Percentiles rank a stretch among this genome's conserved stretches.
These are phyloP conservation scores for Pherbina coryleti DNA, from an alignment of 2,888 invertebrate species.

Conservation along the genomic window DNA sequence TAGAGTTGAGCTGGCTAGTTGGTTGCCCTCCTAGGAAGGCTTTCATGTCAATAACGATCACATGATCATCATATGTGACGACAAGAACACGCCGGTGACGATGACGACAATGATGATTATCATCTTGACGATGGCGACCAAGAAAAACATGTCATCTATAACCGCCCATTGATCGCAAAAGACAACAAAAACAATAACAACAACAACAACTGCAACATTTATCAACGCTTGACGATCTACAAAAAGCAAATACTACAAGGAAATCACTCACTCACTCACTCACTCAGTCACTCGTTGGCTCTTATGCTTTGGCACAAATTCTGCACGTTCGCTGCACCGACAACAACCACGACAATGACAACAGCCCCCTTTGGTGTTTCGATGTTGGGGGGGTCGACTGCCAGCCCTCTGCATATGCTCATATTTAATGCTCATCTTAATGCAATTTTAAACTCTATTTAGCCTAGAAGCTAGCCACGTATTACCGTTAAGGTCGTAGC, in stretches of 20 bases:
- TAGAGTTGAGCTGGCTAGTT: background rate
- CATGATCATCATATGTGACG: slow-evolving; percentile 32
- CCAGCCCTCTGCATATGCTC: background rate
- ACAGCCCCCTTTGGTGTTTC: slow-evolving; percentile 30
- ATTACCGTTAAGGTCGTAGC: slow-evolving; percentile 63
- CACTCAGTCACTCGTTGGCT: background rate
- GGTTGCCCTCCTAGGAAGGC: slow-evolving; percentile 14
- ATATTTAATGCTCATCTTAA: slow-evolving; percentile 13
- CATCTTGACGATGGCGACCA: slow-evolving; percentile 1
- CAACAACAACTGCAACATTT: slow-evolving; percentile 50
- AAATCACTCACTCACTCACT: slow-evolving; percentile 24
- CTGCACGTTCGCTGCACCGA: slow-evolving; percentile 20
- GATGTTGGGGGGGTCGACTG: slow-evolving; percentile 9
- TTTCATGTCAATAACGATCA: slow-evolving; percentile 30
- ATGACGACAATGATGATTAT: slow-evolving; percentile 7
- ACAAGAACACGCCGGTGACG: background rate
- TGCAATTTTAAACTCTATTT: slow-evolving; percentile 43
- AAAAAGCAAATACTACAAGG: slow-evolving; percentile 47
- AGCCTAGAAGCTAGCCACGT: slow-evolving; percentile 44
- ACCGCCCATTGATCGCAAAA: slow-evolving; percentile 62
- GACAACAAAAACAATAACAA: slow-evolving; percentile 29
- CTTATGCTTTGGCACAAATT: slow-evolving; percentile 4
- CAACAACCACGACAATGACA: background rate
- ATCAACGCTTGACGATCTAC: slow-evolving; percentile 61
- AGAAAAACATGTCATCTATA: slow-evolving; percentile 59